phyloP scores from a whole-genome alignment of 1,140 invertebrate species.

The Sitobion miscanthi region DNA sequence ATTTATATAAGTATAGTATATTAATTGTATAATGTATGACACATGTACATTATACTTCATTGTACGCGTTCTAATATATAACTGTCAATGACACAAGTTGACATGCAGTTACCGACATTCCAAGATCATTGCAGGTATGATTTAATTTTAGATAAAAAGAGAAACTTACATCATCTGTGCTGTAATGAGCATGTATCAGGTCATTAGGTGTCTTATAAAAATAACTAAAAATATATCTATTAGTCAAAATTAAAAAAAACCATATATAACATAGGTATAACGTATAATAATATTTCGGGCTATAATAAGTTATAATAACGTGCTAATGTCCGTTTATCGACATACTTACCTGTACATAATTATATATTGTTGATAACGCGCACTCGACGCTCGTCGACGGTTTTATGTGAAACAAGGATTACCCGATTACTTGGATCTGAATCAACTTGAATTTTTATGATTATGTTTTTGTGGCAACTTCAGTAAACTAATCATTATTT shows the following conservation, averaged over 20 bases:
- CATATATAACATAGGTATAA: background rate
- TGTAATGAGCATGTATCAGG: background rate
- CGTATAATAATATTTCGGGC: background rate
- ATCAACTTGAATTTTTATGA: conserved; percentile 1
- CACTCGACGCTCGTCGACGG: background rate
- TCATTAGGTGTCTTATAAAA: background rate
- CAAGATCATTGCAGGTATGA: background rate
- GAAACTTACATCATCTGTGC: background rate
- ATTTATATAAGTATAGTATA: no score
- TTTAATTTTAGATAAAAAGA: background rate
- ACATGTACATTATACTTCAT: no score
- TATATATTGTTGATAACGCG: background rate
- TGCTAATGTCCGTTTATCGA: background rate
- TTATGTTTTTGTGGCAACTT: background rate
- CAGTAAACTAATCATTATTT: background rate
- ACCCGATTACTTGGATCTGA: background rate
- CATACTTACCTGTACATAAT: background rate
- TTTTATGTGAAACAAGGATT: background rate
- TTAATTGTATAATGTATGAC: no score
- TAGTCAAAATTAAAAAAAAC: background rate
- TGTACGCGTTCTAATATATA: background rate
- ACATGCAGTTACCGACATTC: background rate
- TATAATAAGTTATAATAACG: background rate
- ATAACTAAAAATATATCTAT: background rate
- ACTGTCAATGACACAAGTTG: background rate